Evolutionary conservation across 1,140 invertebrate species (phyloP).

Genomic region (Halesus radiatus): DNA sequence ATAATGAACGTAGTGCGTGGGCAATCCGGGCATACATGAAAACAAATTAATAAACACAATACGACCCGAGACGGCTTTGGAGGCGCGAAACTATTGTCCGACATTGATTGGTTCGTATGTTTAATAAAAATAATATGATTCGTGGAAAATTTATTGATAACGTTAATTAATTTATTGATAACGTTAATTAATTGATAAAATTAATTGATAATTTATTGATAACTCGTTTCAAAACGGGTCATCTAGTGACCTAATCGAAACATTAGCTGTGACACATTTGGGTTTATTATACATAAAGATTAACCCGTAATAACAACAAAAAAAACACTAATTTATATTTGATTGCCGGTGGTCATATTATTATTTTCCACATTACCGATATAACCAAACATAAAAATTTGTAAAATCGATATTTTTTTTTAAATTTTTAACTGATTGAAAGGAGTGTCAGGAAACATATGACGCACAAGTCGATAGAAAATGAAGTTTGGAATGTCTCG

Average conservation of each 20-base stretch:
- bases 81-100: conserved; percentile 23
- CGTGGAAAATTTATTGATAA: not conserved
- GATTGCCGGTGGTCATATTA: no score
- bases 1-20: conserved; percentile 25
- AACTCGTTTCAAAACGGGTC: not conserved
- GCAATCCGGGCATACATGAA: conserved; percentile 16
- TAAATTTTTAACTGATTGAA: no score
- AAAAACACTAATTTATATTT: no score
- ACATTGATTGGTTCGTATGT: conserved; percentile 3
- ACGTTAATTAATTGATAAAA: no score
- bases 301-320: no score
- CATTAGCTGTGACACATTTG: not conserved
- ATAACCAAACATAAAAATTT: no score
- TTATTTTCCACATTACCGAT: no score
- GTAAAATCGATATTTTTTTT: no score
- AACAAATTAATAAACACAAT: conserved; percentile 35
- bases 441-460: no score
- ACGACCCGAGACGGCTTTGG: conserved; percentile 3
- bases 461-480: no score
- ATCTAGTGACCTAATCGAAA: not conserved
- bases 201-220: not conserved
- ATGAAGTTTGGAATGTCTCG: no score
- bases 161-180: not conserved
- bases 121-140: conserved; percentile 2
- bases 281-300: not conserved